phyloP scores from a whole-genome alignment of 2,888 invertebrate species.

The Sialis lutaria region DNA sequence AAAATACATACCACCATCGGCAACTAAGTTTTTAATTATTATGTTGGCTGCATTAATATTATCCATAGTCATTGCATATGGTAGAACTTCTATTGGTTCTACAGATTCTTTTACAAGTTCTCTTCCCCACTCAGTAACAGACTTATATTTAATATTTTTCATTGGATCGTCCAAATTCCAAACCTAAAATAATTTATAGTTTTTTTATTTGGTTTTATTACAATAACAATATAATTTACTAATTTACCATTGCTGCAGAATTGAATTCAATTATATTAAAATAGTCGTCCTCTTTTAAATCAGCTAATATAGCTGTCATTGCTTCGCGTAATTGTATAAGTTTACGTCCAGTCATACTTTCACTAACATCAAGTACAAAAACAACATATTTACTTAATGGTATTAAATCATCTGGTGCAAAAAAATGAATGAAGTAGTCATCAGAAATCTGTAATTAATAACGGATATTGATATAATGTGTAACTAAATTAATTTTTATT shows the following conservation, averaged over 20 bases:
- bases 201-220: slow-evolving; percentile 23
- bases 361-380: slow-evolving; percentile 60
- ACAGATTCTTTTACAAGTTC: not conserved
- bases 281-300: slow-evolving; percentile 40
- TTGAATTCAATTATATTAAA: slow-evolving; percentile 53
- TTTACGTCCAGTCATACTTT: slow-evolving; percentile 54
- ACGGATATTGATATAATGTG: not conserved
- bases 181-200: slow-evolving; percentile 22
- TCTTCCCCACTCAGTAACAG: slow-evolving; percentile 12
- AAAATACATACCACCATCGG: too few relatives aligned
- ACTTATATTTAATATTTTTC: slow-evolving; percentile 19
- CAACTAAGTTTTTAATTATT: too few relatives aligned
- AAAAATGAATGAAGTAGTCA: slow-evolving; percentile 62
- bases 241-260: slow-evolving; percentile 27
- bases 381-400: slow-evolving; percentile 47
- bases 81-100: too few relatives aligned
- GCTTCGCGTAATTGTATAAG: slow-evolving; percentile 46
- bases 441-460: slow-evolving; percentile 33
- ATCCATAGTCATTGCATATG: too few relatives aligned
- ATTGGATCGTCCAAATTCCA: slow-evolving; percentile 32
- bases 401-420: slow-evolving; percentile 40
- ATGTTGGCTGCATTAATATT: too few relatives aligned
- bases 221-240: slow-evolving; percentile 27
- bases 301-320: slow-evolving; percentile 46
- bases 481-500: not conserved